Evolutionary conservation across 2,797 vertebrate genomes (phyloP), one percentile per base, ranked within the genome.

Genomic region (Pelodytes ibericus): DNA sequence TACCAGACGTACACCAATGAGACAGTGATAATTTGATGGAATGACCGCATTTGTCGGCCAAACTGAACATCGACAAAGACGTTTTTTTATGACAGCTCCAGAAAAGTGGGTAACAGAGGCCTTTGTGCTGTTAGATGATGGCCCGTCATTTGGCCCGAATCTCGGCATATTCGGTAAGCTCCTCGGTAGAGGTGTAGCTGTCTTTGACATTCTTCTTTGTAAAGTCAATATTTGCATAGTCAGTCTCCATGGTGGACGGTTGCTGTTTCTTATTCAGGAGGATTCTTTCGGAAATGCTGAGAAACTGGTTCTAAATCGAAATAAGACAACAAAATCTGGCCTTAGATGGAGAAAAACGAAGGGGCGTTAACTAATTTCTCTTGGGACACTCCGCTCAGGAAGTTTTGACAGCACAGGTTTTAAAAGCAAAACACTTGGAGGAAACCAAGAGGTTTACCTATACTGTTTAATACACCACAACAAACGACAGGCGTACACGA

Each of bases 91-190:
- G 53, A 31, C n/a, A 41, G 29, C 53, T 57, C 33, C 64, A 51
- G 57, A 58, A n/a, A 39, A 5, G 57, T 41, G 70, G 57, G 30
- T 4, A 25, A 7, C 69, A 61, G 63, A 56, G 36, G 44, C 49
- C 30, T 67, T 73, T 79, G 63, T 69, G 76, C 76, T 79, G 76
- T 73, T 79, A 79, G 76, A 79, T 79, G 60, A 79, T 56, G 36
- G 76, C 30, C 58, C 63, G 76, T 89, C 86, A 90, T 82, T 89
- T 89, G 82, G 86, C 86, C 0, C 88, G 87, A 75, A 89, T 90
- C 62, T 90, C 89, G 0, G 89, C 89, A 0, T 89, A 90, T 75
- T 90, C 89, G 0, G 89, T 86, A 16, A 89, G 82, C 53, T 90
- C 89, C 71, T 88, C 88, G 0, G 88, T 87, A 80, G 85, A 81